Base-by-base conservation (phyloP, 2,797 vertebrate genomes). In the Oreochromis grahami region DNA sequence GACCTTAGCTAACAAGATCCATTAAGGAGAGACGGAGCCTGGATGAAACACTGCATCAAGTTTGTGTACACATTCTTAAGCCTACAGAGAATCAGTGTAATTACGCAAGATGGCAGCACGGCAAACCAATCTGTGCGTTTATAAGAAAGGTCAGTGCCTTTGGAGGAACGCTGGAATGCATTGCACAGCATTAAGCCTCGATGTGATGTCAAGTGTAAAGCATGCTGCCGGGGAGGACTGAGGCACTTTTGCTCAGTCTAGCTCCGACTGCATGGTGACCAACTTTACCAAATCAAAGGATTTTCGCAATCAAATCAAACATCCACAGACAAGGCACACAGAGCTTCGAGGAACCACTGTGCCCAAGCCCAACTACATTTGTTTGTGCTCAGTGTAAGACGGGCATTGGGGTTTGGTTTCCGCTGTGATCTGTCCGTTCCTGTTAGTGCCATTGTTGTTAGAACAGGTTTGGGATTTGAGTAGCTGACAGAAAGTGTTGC, bases 171-270 rank as follows among this genome's bases (percentile, higher is more conserved):
- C 70, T 90, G 92, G 85, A 84, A 83, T 83, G 19, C 86, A 88
- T 51, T 87, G 82, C 82, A 80, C 68, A 74, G 80, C 89, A 87
- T 92, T 91, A 87, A 89, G 90, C 79, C 84, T 84, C 63, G 9
- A 60, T 91, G 92, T 94, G 91, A 91, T 91, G 89, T 91, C 81
- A 80, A 92, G 93, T 91, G 94, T 92, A 84, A 94, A 93, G 81
- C 15, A 48, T 76, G 85, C 94, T 89, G 78, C 81, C 9, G 83
- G 89, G 83, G 45, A 87, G 56, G 86, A 89, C 81, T 79, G 83
- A 89, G 88, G 93, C 88, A 36, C 82, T 79, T 63, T 91, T 76
- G 78, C 55, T 74, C 26, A 11, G 76, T 68, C 56, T 63, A 5
- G 72, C n/a, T 84, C 77, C 32, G 34, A 48, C 79, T 83, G 79